Percentiles rank a stretch among this genome's conserved stretches.
Conservation (phyloP, 2,888 invertebrate genomes). For the Nebria salina region DNA sequence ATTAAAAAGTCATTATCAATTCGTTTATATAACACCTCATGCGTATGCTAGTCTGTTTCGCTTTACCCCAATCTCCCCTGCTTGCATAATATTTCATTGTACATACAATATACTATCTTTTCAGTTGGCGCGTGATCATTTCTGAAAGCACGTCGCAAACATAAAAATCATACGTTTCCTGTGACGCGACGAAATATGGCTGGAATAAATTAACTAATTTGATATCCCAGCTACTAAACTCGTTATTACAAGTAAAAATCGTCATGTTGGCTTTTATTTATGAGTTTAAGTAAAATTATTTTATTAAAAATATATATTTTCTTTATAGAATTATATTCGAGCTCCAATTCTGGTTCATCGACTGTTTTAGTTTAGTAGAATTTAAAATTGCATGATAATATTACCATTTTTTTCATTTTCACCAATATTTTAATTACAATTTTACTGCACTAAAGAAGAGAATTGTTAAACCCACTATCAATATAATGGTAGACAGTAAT, state of each 20-base stretch:
- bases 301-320: not conserved
- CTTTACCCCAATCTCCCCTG: not conserved
- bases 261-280: not conserved
- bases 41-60: not conserved
- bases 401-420: too few species aligned
- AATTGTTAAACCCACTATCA: too few species aligned
- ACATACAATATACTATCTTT: not conserved
- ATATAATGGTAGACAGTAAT: too few species aligned
- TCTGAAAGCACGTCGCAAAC: slow-evolving; percentile 1
- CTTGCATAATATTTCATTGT: not conserved
- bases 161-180: not conserved
- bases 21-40: not conserved
- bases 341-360: too few species aligned
- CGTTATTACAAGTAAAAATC: not conserved
- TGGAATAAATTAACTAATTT: slow-evolving; percentile 1
- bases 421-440: too few species aligned
- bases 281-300: not conserved
- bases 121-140: not conserved
- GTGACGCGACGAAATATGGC: not conserved
- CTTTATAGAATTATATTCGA: too few species aligned
- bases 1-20: too few species aligned
- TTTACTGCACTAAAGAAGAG: too few species aligned
- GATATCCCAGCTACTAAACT: not conserved
- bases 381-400: too few species aligned
- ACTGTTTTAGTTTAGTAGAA: too few species aligned